Evolutionary conservation across 37 sponge, comb jelly and placozoan species (phyloP), one percentile per base, ranked within the genome.

Genomic region (Dysidea cf. avara): DNA sequence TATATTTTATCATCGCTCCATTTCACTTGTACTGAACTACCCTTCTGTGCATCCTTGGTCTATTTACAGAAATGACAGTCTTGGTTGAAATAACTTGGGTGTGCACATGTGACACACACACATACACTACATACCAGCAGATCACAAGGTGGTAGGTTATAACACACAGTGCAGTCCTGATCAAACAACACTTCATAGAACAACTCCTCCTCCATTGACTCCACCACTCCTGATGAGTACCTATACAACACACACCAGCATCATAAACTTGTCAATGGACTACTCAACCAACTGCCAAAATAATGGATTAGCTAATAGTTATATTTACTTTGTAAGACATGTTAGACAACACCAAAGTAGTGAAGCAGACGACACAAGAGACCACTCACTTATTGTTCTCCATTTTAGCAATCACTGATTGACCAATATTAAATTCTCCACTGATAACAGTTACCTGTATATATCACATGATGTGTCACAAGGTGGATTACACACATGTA

Each of bases 141-240:
- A 54, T 96, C 90, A 16, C 34, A 31, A 0, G 56, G 63, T 18
- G 68, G 67, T 7, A 96, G 57, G 64, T 91, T 79, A 34, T 32
- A 49, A 49, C 96, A 90, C n/a, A 88, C 53, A 0, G 90, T 82
- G 30, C 89, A 89, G 60, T 96, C 96, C 1, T 43, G 46, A 43
- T 91, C 93, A 82, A 96, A 96, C 55, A 53, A 39, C 7, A 96
- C 90, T 64, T 87, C 91, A 43, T 81, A 87, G 21, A 57, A 54
- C 5, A 50, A 25, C 53, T 80, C 61, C 14, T 69, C 47, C n/a
- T 71, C 59, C 0, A 47, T 13, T 25, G 50, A 37, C 4, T 21
- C 20, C 21, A 80, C 72, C 3, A 43, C 36, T 13, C 51, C 72
- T 11, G 32, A 66, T 35, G 34, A 29, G 53, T 39, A 76, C 36